These are phyloP conservation scores for Tricholauxania praeusta DNA, from an alignment of 2,888 invertebrate genomes.

Conservation along the genomic window DNA sequence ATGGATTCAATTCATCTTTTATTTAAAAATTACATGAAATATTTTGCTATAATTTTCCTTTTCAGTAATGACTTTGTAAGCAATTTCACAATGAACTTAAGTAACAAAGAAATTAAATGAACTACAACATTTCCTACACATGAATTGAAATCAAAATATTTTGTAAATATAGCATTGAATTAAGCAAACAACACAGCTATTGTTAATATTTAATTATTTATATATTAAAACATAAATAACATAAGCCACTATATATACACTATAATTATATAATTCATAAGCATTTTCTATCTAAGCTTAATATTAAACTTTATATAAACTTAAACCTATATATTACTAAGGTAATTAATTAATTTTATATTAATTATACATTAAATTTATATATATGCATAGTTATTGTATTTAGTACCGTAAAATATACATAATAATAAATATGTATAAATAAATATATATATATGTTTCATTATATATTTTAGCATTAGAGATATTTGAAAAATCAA, in stretches of 20 bases:
- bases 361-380: slow-evolving; percentile 14
- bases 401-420: slow-evolving; percentile 37
- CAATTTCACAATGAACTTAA: slow-evolving; percentile 1
- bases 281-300: slow-evolving; percentile 35
- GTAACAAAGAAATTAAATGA: background rate
- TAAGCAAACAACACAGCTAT: background rate
- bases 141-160: slow-evolving; percentile 17
- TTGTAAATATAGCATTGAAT: background rate
- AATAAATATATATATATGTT: slow-evolving; percentile 53
- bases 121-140: slow-evolving; percentile 27
- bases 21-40: too few species aligned
- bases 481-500: slow-evolving; percentile 39
- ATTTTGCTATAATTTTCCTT: too few species aligned
- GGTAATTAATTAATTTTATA: background rate
- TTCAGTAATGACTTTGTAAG: background rate
- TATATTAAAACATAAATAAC: background rate
- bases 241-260: background rate
- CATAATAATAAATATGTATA: slow-evolving; percentile 51
- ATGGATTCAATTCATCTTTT: too few species aligned
- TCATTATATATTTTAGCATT: slow-evolving; percentile 54
- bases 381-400: background rate
- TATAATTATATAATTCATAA: slow-evolving; percentile 10
- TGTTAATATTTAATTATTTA: background rate
- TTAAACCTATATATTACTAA: slow-evolving; percentile 19
- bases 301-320: background rate